Evolutionary conservation across 1,140 invertebrate species (phyloP).

Genomic region (Drosophila tani): DNA sequence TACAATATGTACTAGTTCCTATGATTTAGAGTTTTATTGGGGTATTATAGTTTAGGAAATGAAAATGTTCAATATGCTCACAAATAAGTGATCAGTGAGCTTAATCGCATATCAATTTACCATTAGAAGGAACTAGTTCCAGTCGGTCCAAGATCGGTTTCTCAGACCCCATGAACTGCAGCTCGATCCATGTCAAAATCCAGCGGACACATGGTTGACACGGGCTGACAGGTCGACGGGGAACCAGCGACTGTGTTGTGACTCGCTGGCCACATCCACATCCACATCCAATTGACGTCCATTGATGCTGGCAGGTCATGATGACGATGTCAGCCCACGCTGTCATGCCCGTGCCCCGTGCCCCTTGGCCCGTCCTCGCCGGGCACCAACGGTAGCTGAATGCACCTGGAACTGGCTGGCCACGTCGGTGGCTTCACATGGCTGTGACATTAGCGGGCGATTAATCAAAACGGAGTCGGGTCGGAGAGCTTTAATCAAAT

Average conservation of each 20-base stretch:
- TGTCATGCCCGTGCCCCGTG: slow-evolving; percentile 2
- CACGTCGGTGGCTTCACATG: slow-evolving; percentile 35
- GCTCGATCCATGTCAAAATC: slow-evolving; percentile 30
- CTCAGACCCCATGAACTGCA: slow-evolving; percentile 22
- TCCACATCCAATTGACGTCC: slow-evolving; percentile 70
- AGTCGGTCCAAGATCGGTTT: not conserved
- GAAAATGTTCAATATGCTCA: not conserved
- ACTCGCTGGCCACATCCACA: slow-evolving; percentile 54
- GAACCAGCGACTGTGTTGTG: slow-evolving; percentile 47
- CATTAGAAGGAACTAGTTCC: slow-evolving; percentile 39
- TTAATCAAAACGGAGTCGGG: slow-evolving; percentile 56
- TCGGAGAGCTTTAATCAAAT: slow-evolving; percentile 45
- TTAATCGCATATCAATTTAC: not conserved
- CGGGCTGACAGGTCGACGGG: slow-evolving; percentile 68
- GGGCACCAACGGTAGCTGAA: slow-evolving; percentile 27
- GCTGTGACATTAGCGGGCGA: slow-evolving; percentile 66
- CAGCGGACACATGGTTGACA: slow-evolving; percentile 61
- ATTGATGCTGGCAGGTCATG: slow-evolving; percentile 65
- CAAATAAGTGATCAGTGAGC: not conserved
- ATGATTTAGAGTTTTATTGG: not conserved
- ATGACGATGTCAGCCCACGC: slow-evolving; percentile 60
- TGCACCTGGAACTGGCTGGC: slow-evolving; percentile 28
- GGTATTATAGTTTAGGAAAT: not conserved
- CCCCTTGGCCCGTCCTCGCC: not conserved
- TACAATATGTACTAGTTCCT: not conserved